phyloP scores from a whole-genome alignment of 2,113 vertebrate species.

The Pseudorectes ferrugineus region DNA sequence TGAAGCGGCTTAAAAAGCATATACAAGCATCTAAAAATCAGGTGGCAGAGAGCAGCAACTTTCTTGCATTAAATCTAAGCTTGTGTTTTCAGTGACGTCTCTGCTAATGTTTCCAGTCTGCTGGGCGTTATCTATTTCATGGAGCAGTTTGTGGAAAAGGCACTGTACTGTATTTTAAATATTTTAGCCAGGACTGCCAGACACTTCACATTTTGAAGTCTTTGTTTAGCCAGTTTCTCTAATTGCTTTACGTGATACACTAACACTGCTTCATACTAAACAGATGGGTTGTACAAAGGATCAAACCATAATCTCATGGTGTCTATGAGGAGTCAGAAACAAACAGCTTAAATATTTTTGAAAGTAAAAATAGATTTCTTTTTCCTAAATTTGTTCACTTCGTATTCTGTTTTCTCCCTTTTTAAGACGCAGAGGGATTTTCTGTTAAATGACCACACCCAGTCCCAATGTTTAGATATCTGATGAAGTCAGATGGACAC shows the following conservation, averaged over 20 bases:
- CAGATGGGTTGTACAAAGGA: background rate
- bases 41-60: background rate
- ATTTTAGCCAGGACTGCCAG: background rate
- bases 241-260: background rate
- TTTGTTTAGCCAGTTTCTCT: constrained; percentile 5
- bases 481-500: background rate
- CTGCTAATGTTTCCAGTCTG: background rate
- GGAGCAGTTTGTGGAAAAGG: background rate
- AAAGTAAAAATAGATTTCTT: background rate
- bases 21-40: background rate
- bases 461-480: background rate
- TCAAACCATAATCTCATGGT: background rate
- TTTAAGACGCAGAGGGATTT: background rate
- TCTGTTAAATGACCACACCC: background rate
- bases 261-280: background rate
- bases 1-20: background rate
- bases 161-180: background rate
- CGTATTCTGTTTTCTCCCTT: background rate
- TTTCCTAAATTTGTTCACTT: background rate
- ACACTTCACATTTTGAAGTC: background rate
- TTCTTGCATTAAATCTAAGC: background rate
- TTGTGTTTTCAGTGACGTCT: background rate
- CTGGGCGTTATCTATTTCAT: background rate
- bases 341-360: constrained; percentile 4
- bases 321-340: background rate